Evolutionary conservation across 2,888 invertebrate genomes (phyloP).

Genomic region (Epinotia nisella): DNA sequence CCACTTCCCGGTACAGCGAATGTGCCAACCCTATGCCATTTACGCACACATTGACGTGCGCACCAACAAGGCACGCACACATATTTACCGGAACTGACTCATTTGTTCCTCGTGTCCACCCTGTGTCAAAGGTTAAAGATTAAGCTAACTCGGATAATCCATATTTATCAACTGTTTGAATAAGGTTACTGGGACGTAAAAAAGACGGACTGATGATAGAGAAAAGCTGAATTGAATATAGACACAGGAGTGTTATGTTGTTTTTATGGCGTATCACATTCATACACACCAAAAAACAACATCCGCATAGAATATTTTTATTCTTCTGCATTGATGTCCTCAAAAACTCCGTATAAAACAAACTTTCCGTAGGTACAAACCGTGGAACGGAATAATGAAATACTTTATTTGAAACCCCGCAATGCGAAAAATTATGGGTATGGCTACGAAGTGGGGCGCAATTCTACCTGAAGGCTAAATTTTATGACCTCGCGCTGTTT

Average conservation of each 20-base stretch:
- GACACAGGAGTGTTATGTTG: no score
- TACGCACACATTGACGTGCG: no score
- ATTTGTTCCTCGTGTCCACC: no score
- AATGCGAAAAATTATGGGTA: slow-evolving; percentile 82
- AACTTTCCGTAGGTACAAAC: slow-evolving; percentile 55
- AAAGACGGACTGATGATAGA: no score
- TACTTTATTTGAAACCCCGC: slow-evolving; percentile 71
- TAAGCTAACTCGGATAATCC: no score
- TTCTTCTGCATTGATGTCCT: background rate
- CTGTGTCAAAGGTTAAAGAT: background rate
- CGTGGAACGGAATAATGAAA: slow-evolving; percentile 60
- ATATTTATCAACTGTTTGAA: background rate
- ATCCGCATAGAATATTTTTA: background rate
- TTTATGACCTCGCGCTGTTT: slow-evolving; percentile 79
- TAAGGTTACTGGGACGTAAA: background rate
- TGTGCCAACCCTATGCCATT: no score
- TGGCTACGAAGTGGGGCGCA: slow-evolving; percentile 73
- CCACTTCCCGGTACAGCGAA: no score
- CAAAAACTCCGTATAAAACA: slow-evolving; percentile 50
- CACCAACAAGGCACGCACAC: no score
- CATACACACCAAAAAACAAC: no score
- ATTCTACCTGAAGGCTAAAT: slow-evolving; percentile 80
- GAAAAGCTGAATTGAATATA: no score
- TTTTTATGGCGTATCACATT: no score
- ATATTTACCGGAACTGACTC: no score